Base-by-base conservation (phyloP, 2,113 vertebrate species). In the Hiodon tergisus region DNA sequence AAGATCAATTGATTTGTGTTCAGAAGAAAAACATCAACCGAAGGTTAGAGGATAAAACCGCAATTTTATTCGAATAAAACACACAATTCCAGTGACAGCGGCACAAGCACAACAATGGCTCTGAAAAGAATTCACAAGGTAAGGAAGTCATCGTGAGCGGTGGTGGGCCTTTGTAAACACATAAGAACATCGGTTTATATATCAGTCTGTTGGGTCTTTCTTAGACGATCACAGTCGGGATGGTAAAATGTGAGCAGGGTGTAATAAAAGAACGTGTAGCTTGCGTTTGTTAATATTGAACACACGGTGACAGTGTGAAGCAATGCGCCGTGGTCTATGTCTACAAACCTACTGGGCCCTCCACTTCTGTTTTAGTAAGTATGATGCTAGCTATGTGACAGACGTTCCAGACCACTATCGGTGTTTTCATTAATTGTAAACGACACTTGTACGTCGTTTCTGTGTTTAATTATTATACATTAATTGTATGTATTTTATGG, bases 71-170 rank as follows among this genome's bases (percentile, higher is more conserved):
- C 88, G 90, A 82, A 58, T 79, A 77, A 67, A 85, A 78, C 84
- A 89, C 89, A 88, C 72, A 72, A 89, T 91, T 90, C 84, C 87
- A 81, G 87, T 90, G 91, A 91, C 90, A 92, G 90, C 81, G 80
- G 78, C 86, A 87, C 88, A 87, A 91, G 89, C 91, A 92, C 90
- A 92, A 92, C 91, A 92, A 95, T 95, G 94, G 94, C 94, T 92
- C 90, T 95, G 87, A 95, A 95, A 90, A 94, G 94, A 93, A 95
- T 95, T 92, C 94, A 95, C 88, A 95, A 95, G 94, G 94, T 95
- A 93, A 94, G 93, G 85, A 88, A 92, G 87, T 91, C 83, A 85
- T 66, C 84, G 85, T 17, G 71, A 67, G 75, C 65, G 50, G 67
- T 31, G 62, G 80, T 78, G 87, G 88, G 88, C 90, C 88, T 77